Conservation (phyloP, 23 tunicate genomes). For the Aplidium turbinatum region DNA sequence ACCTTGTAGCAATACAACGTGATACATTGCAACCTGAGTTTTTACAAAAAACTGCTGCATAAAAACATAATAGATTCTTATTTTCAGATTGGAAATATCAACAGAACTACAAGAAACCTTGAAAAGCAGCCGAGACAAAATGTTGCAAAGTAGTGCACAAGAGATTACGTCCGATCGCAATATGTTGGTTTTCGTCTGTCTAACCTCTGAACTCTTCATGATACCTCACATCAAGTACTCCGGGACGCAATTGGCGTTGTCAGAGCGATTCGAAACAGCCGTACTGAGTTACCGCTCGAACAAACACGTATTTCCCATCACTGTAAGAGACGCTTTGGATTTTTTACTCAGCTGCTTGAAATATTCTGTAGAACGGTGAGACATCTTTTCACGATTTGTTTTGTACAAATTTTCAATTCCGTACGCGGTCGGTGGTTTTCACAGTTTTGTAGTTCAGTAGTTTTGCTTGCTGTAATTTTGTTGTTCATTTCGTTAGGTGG, state of each 20-base stretch:
- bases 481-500: too few species aligned
- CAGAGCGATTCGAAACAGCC: conserved; percentile 22
- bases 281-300: conserved; percentile 13
- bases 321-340: conserved; percentile 31
- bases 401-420: too few species aligned
- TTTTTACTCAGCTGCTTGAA: conserved; percentile 25
- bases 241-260: not conserved
- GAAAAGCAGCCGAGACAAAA: not conserved
- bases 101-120: conserved; percentile 9
- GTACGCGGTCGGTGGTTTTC: too few species aligned
- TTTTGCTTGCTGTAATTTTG: too few species aligned
- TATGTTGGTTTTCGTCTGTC: conserved; percentile 45
- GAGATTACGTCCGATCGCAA: conserved; percentile 43
- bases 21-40: too few species aligned
- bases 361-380: conserved; percentile 24
- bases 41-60: too few species aligned
- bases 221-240: conserved; percentile 16
- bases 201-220: conserved; percentile 58
- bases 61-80: not conserved
- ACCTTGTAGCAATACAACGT: too few species aligned
- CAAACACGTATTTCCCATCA: conserved; percentile 20
- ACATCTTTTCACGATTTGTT: not conserved
- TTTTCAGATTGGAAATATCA: conserved; percentile 23
- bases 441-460: too few species aligned
- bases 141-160: not conserved